A percentile compares a stretch with the other conserved stretches of the same genome.
Conservation (phyloP, 2,888 invertebrate species). For the Aphodius sticticus region DNA sequence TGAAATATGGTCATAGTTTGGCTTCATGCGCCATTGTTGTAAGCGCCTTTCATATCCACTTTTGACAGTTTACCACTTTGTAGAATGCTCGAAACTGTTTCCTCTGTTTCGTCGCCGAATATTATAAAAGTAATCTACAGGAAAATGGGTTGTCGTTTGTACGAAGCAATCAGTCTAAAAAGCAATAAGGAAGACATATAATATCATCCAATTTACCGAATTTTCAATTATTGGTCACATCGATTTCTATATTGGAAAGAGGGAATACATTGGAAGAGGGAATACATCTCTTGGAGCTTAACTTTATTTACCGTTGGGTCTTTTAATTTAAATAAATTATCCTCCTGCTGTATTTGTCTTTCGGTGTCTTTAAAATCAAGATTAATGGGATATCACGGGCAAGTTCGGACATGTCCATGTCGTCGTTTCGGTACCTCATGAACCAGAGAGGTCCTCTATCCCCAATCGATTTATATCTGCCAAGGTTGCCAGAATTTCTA, state of each 20-base stretch:
- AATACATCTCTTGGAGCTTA: background rate
- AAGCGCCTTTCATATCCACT: background rate
- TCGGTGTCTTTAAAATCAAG: background rate
- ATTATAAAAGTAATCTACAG: background rate
- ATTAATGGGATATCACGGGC: background rate
- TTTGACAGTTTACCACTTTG: background rate
- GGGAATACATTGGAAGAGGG: background rate
- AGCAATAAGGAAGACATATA: too few relatives aligned
- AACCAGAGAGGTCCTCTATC: background rate
- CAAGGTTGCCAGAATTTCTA: background rate
- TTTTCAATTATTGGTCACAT: background rate
- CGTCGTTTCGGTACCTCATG: background rate
- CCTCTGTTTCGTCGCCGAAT: background rate
- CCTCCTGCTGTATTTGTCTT: background rate
- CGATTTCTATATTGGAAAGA: background rate
- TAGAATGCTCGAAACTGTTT: background rate
- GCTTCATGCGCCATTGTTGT: background rate
- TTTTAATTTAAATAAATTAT: background rate
- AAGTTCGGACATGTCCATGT: background rate
- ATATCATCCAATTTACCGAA: too few relatives aligned
- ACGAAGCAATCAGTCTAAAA: background rate
- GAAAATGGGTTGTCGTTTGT: background rate
- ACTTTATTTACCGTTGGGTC: background rate
- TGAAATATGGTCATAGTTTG: constrained; percentile 4
- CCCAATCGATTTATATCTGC: background rate